Conservation (phyloP, 2,113 vertebrate species). For the Sturnira hondurensis region DNA sequence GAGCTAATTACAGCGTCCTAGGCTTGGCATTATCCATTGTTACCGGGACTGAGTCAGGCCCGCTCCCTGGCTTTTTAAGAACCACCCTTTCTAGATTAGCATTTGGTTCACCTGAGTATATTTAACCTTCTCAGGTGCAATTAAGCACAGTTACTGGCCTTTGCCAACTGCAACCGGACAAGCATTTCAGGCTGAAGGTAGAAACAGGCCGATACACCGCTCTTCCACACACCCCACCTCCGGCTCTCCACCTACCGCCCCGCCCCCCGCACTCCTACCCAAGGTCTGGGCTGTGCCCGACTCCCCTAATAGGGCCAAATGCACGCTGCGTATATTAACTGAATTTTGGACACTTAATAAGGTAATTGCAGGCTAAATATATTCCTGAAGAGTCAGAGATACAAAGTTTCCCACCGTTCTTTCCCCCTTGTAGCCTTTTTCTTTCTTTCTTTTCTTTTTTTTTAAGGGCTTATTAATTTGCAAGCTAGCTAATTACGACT, state of each 20-base stretch:
- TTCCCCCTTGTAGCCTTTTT: constrained; percentile 73
- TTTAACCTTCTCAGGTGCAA: constrained; percentile 40
- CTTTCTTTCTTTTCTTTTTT: constrained; percentile 67
- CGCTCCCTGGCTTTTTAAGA: constrained; percentile 10
- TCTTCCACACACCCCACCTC: no score
- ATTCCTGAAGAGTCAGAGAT: constrained; percentile 83
- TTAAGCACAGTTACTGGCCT: not conserved
- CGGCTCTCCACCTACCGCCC: accelerated
- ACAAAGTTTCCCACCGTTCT: constrained; percentile 84
- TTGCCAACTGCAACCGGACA: constrained; percentile 26
- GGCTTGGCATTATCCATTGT: constrained; percentile 22
- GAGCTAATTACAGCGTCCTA: not conserved
- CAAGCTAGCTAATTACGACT: constrained; percentile 84
- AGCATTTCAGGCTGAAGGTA: constrained; percentile 49
- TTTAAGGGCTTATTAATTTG: constrained; percentile 86
- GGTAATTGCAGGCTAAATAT: constrained; percentile 80
- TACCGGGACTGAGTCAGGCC: constrained; percentile 6
- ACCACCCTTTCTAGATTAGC: not conserved
- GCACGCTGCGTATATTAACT: constrained; percentile 14
- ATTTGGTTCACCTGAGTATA: constrained; percentile 5
- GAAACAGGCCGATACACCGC: not conserved
- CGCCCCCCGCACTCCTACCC: not conserved
- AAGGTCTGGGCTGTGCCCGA: not conserved
- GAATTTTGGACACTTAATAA: constrained; percentile 62
- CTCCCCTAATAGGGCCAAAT: not conserved